Evolutionary conservation across 1,140 invertebrate species (phyloP).

Genomic region (Colletes latitarsis): DNA sequence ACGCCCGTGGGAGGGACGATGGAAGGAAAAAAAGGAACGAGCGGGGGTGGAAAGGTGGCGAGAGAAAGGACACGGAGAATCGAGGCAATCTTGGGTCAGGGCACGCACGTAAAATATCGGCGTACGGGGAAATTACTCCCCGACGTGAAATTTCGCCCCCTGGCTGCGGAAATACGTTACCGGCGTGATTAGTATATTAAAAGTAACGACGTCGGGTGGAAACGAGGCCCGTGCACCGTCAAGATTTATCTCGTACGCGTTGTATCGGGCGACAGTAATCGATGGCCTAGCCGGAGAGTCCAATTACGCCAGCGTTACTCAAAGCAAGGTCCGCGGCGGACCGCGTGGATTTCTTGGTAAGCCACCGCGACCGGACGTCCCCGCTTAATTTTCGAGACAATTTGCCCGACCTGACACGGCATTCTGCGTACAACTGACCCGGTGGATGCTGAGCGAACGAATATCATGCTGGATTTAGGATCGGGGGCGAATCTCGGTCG

Average conservation of each 20-base stretch:
- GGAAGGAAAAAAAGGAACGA: slow-evolving; percentile 26
- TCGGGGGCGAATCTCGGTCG: too few species aligned
- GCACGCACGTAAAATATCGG: slow-evolving; percentile 77
- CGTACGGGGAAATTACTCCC: slow-evolving; percentile 67
- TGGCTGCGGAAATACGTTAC: slow-evolving; percentile 61
- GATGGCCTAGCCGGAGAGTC: not conserved
- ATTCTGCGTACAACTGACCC: too few species aligned
- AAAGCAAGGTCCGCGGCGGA: too few species aligned
- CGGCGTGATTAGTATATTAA: slow-evolving; percentile 72
- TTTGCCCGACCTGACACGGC: too few species aligned
- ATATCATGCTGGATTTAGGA: too few species aligned
- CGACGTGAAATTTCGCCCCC: slow-evolving; percentile 73
- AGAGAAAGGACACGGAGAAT: slow-evolving; percentile 46
- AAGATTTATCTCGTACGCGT: not conserved
- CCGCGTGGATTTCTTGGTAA: too few species aligned
- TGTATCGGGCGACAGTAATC: not conserved
- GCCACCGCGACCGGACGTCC: too few species aligned
- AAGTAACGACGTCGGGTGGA: slow-evolving; percentile 37
- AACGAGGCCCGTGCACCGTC: not conserved
- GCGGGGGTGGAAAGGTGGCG: slow-evolving; percentile 25
- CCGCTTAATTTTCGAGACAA: too few species aligned
- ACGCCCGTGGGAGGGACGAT: not conserved
- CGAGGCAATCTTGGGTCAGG: slow-evolving; percentile 71
- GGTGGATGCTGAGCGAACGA: too few species aligned
- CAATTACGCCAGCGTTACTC: too few species aligned